Percentiles rank a stretch among this genome's conserved stretches.
Evolutionary conservation across 2,797 vertebrate genomes (phyloP).

Genomic region (Gymnothorax reevesii): DNA sequence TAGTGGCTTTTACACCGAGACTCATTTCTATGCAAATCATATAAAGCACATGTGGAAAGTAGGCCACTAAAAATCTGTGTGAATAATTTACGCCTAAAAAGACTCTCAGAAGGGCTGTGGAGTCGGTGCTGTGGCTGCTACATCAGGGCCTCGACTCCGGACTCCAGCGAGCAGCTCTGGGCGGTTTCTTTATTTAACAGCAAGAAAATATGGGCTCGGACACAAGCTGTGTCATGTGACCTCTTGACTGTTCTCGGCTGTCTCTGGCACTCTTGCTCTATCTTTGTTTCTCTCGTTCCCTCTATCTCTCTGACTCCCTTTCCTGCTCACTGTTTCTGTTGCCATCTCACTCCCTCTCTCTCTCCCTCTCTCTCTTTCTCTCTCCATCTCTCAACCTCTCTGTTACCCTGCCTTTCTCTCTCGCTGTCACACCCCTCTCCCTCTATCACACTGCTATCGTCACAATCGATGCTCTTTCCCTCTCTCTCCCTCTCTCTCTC

Average conservation of each 20-base stretch:
- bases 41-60: background rate
- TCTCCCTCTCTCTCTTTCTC: background rate
- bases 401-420: background rate
- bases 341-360: background rate
- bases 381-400: background rate
- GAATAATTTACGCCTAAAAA: conserved; percentile 1
- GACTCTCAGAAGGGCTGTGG: background rate
- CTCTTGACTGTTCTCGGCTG: background rate
- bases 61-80: conserved; percentile 6
- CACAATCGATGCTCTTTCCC: background rate
- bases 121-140: background rate
- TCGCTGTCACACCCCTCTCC: background rate
- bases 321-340: background rate
- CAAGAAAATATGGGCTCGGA: background rate
- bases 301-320: background rate
- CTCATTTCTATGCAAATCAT: conserved; percentile 1
- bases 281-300: too few relatives aligned
- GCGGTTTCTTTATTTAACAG: background rate
- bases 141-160: too few relatives aligned
- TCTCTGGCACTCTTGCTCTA: background rate
- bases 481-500: background rate
- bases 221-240: background rate
- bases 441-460: background rate
- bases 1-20: background rate
- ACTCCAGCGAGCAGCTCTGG: too few relatives aligned